A percentile compares a stretch with the other conserved stretches of the same genome.
Conservation (phyloP, 2,888 invertebrate species). For the Athrips mouffetella region DNA sequence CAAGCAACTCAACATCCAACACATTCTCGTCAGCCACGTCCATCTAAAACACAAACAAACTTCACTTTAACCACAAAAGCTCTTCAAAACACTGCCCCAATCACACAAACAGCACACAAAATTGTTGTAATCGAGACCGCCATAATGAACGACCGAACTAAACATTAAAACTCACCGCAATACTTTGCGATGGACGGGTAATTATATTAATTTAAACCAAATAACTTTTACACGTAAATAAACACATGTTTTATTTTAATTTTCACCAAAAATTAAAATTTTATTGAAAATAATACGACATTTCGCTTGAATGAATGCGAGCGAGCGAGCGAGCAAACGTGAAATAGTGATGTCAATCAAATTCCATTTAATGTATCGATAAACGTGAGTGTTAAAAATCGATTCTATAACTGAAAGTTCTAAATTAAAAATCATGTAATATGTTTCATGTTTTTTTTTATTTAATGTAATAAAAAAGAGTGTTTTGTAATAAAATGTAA, state of each 20-base stretch:
- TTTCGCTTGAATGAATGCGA: no score
- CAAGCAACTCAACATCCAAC: conserved; percentile 84
- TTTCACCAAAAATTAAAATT: conserved; percentile 51
- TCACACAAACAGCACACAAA: conserved; percentile 34
- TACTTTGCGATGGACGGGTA: conserved; percentile 62
- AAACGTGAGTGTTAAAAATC: not conserved
- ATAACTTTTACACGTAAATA: conserved; percentile 42
- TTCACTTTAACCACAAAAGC: conserved; percentile 15
- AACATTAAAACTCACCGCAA: conserved; percentile 70
- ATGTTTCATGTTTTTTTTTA: no score
- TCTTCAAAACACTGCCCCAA: conserved; percentile 16
- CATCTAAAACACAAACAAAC: conserved; percentile 54
- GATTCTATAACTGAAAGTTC: no score
- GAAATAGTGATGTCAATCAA: conserved; percentile 36
- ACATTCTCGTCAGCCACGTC: conserved; percentile 72
- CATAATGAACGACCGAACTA: conserved; percentile 70
- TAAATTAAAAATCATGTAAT: no score
- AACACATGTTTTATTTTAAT: conserved; percentile 56
- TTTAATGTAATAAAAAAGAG: no score
- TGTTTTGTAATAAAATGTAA: no score
- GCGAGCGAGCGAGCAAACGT: conserved; percentile 49
- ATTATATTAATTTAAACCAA: conserved; percentile 49
- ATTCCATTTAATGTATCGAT: not conserved
- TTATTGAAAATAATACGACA: conserved; percentile 54
- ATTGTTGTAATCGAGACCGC: conserved; percentile 64